Percentiles rank a stretch among this genome's conserved stretches.
Evolutionary conservation across 2,797 vertebrate genomes (phyloP).

Genomic region (Muscicapa striata): DNA sequence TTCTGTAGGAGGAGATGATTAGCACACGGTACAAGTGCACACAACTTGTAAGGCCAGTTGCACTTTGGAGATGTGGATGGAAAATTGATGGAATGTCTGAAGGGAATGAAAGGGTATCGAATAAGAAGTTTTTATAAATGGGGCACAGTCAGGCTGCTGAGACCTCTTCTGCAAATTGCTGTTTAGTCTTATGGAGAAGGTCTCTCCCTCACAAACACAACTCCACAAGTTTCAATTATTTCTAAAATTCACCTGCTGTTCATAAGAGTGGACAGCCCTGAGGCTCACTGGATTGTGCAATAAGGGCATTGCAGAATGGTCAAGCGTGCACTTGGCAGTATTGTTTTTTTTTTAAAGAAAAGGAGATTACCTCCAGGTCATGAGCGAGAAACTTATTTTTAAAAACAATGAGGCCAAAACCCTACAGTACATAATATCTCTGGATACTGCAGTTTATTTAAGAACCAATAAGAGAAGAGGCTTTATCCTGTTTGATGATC

Average conservation of each 20-base stretch:
- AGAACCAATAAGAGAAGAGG: fast-evolving
- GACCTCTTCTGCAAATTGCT: neutral
- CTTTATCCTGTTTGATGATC: neutral
- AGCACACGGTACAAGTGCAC: neutral
- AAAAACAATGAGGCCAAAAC: fast-evolving
- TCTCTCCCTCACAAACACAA: neutral
- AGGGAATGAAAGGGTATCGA: neutral
- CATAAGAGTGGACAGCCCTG: neutral
- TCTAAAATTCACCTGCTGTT: neutral
- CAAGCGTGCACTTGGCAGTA: neutral
- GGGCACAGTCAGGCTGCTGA: neutral
- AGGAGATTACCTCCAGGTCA: neutral
- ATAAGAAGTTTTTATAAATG: neutral
- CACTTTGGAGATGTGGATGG: neutral
- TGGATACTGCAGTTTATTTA: neutral
- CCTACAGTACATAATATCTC: neutral
- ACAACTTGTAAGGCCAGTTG: neutral
- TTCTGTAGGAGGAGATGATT: neutral
- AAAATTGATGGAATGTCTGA: conserved; percentile 26
- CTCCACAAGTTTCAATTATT: neutral
- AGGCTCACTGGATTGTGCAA: neutral
- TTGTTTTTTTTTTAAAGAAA: neutral
- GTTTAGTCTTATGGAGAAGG: neutral
- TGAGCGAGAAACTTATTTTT: neutral
- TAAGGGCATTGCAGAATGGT: neutral